A percentile compares a stretch with the other conserved stretches of the same genome.
Conservation (phyloP, 1,140 invertebrate species). For the Acromyrmex heyeri region DNA sequence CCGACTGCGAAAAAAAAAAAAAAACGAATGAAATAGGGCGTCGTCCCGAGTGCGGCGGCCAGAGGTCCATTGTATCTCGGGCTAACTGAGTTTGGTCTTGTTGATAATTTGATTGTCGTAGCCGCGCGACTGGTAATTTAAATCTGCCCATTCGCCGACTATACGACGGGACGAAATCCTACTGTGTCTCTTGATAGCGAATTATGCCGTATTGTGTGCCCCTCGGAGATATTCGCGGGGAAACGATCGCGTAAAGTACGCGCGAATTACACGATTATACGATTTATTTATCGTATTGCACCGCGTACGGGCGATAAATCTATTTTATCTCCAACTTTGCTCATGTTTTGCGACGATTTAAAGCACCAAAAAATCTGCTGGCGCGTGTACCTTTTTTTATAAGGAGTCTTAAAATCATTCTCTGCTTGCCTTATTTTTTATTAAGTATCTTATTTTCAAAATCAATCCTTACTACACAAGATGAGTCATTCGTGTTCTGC, state of each 20-base stretch:
- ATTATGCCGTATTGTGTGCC: conserved; percentile 27
- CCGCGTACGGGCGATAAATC: conserved; percentile 12
- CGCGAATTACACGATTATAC: conserved; percentile 40
- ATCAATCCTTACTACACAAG: no score
- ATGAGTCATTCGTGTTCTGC: no score
- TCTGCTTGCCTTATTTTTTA: neutral
- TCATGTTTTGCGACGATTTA: neutral
- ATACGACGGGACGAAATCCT: neutral
- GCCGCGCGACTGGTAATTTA: conserved; percentile 53
- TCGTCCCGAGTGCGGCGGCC: neutral
- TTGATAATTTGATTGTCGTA: conserved; percentile 58
- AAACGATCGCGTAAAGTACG: conserved; percentile 39
- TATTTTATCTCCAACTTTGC: conserved; percentile 9
- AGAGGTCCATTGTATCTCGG: conserved; percentile 44
- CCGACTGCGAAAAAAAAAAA: conserved; percentile 13
- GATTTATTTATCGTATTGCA: conserved; percentile 40
- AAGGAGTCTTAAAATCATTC: no score
- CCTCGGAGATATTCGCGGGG: neutral
- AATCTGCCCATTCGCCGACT: conserved; percentile 8
- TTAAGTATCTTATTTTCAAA: neutral
- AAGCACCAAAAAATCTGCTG: neutral
- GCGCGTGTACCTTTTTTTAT: neutral
- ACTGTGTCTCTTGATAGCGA: conserved; percentile 11
- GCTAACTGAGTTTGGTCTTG: conserved; percentile 55
- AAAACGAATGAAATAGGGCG: conserved; percentile 26